A percentile compares a stretch with the other conserved stretches of the same genome.
Evolutionary conservation across 2,797 vertebrate species (phyloP).

Genomic region (Enteromius treurensis): DNA sequence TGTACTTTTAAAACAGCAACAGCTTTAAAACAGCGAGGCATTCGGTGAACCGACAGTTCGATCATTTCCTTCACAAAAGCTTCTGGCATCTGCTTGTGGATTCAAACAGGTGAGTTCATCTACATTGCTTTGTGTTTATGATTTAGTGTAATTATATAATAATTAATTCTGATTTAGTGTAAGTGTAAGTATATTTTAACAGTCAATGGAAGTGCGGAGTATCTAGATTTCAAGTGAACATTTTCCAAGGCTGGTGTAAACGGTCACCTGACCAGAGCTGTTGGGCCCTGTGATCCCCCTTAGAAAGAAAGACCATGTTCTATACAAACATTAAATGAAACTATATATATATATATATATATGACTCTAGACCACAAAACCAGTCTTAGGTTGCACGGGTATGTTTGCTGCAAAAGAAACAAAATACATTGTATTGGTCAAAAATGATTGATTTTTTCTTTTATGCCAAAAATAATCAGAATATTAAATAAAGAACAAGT

Average conservation of each 20-base stretch:
- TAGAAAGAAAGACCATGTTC: background rate
- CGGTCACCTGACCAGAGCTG: background rate
- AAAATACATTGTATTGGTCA: too few relatives aligned
- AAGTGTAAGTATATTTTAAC: background rate
- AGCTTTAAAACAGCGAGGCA: conserved; percentile 70
- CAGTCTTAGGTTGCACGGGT: too few relatives aligned
- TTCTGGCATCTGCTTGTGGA: background rate
- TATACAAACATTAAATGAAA: background rate
- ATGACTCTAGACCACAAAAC: too few relatives aligned
- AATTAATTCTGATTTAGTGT: background rate
- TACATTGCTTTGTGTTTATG: too few relatives aligned
- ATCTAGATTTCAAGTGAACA: background rate
- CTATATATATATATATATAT: too few relatives aligned
- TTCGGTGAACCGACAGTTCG: conserved; percentile 63
- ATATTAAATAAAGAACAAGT: too few relatives aligned
- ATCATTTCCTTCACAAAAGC: background rate
- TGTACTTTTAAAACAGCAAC: conserved; percentile 66
- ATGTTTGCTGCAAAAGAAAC: too few relatives aligned
- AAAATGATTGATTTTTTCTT: too few relatives aligned
- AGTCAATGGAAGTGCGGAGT: background rate
- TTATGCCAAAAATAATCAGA: too few relatives aligned
- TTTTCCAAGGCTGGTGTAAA: background rate
- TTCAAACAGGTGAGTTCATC: background rate
- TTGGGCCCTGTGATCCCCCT: background rate
- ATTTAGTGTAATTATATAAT: too few relatives aligned